phyloP scores from a whole-genome alignment of 2,888 invertebrate genomes.

The Drosophila pegasa region DNA sequence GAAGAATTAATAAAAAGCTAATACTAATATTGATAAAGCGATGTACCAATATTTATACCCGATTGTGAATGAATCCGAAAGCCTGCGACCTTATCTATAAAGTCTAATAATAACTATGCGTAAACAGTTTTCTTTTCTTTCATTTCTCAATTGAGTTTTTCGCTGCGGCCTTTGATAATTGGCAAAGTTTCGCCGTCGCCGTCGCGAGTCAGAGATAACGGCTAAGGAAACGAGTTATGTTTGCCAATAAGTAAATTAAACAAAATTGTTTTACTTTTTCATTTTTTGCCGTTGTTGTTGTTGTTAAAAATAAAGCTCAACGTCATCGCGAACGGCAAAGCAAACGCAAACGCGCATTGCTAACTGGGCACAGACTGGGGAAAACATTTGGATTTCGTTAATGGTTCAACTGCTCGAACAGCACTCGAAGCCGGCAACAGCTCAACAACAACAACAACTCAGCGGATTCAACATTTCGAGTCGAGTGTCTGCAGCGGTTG shows the following conservation, averaged over 20 bases:
- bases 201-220: constrained; percentile 48
- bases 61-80: constrained; percentile 9
- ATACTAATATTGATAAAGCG: neutral
- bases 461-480: constrained; percentile 24
- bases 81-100: constrained; percentile 14
- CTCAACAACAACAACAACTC: constrained; percentile 44
- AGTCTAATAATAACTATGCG: constrained; percentile 40
- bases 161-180: constrained; percentile 33
- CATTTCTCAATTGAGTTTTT: constrained; percentile 8
- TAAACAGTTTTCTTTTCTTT: constrained; percentile 28
- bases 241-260: constrained; percentile 64
- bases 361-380: constrained; percentile 29
- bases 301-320: constrained; percentile 53
- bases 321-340: constrained; percentile 74
- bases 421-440: constrained; percentile 52
- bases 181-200: constrained; percentile 40
- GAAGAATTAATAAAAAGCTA: neutral
- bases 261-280: constrained; percentile 29
- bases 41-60: no score
- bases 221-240: constrained; percentile 58
- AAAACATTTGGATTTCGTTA: constrained; percentile 39
- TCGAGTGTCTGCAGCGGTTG: constrained; percentile 54
- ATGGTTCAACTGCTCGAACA: constrained; percentile 47
- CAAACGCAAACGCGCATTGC: constrained; percentile 9
- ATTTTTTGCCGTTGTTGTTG: constrained; percentile 2